Conservation (phyloP, 2,113 vertebrate genomes). For the Isurus oxyrinchus region DNA sequence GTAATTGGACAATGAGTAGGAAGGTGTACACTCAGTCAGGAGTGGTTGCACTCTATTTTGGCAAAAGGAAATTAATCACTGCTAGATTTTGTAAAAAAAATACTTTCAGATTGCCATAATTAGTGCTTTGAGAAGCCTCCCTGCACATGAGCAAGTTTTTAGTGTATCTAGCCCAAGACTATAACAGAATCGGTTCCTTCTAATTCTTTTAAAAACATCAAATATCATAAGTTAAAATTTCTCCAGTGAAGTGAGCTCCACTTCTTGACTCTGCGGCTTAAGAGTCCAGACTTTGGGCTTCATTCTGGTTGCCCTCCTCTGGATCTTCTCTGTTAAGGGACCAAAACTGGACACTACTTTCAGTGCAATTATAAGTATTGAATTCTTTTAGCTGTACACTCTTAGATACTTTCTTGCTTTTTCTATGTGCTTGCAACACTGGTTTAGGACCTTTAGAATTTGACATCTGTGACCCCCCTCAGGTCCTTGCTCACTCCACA, state of each 20-base stretch:
- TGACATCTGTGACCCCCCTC: background rate
- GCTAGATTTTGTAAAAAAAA: background rate
- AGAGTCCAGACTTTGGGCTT: background rate
- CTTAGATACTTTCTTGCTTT: background rate
- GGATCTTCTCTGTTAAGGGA: background rate
- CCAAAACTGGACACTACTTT: background rate
- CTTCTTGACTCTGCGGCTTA: background rate
- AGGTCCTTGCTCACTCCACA: background rate
- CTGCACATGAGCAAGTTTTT: background rate
- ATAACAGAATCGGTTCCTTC: background rate
- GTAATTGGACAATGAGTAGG: background rate
- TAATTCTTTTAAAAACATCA: background rate
- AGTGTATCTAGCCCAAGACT: background rate
- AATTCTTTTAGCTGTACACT: background rate
- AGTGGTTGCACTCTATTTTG: background rate
- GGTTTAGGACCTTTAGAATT: background rate
- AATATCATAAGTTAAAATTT: background rate
- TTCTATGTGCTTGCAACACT: background rate
- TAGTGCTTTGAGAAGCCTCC: background rate
- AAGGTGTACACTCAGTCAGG: background rate
- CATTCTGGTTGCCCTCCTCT: background rate
- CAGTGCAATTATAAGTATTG: background rate
- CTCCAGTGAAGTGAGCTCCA: background rate
- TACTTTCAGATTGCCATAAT: background rate
- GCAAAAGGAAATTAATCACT: background rate